phyloP scores from a whole-genome alignment of 2,888 invertebrate genomes.

The Melanargia galathea region DNA sequence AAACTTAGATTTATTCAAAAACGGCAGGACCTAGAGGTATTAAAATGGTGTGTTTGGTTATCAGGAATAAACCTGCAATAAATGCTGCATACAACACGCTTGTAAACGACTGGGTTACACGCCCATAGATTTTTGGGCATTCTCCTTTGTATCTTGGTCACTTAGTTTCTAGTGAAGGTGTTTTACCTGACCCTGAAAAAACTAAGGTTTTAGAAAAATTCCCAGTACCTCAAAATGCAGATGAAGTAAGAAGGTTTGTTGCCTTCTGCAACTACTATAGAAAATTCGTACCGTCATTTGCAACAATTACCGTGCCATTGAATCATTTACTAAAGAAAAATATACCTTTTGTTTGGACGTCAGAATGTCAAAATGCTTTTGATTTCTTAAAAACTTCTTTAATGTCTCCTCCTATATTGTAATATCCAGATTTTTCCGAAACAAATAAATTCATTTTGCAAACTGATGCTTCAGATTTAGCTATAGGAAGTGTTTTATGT shows the following conservation, averaged over 20 bases:
- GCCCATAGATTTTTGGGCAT: too few species aligned
- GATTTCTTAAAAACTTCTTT: conserved; percentile 8
- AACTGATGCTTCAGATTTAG: conserved; percentile 34
- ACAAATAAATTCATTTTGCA: conserved; percentile 33
- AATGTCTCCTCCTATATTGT: too few species aligned
- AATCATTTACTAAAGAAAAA: conserved; percentile 39
- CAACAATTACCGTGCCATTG: conserved; percentile 34
- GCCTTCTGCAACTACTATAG: too few species aligned
- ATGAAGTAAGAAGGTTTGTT: conserved; percentile 32
- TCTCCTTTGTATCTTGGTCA: conserved; percentile 36
- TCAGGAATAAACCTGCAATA: too few species aligned
- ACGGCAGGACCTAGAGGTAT: too few species aligned
- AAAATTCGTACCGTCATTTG: conserved; percentile 34
- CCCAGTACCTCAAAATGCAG: too few species aligned
- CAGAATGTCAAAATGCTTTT: too few species aligned
- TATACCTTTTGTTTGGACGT: conserved; percentile 34
- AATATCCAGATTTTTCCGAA: conserved; percentile 35
- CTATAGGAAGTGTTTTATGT: conserved; percentile 36
- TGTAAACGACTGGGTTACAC: too few species aligned
- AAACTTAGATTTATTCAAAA: too few species aligned
- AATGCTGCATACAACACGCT: too few species aligned
- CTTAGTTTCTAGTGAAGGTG: conserved; percentile 27
- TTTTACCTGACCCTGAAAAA: conserved; percentile 37
- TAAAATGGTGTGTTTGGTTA: too few species aligned
- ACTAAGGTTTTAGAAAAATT: conserved; percentile 33